Conservation (phyloP, 2,113 vertebrate species). For the Kobus ellipsiprymnus region DNA sequence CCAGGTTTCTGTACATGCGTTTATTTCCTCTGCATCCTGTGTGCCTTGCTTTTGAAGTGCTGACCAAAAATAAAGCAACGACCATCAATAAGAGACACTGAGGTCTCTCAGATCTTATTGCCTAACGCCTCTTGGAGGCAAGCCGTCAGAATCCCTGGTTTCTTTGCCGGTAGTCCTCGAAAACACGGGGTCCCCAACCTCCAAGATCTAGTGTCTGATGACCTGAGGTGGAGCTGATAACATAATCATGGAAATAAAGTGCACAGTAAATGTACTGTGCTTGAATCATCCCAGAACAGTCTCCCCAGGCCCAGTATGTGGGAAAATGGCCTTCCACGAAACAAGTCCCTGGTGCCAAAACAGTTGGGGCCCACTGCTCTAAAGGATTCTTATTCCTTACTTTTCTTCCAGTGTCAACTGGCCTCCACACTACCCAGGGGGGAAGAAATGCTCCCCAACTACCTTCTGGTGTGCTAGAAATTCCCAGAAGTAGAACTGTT, state of each 20-base stretch:
- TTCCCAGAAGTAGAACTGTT: background rate
- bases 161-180: background rate
- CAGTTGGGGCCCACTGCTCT: background rate
- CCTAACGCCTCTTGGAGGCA: background rate
- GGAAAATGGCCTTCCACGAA: background rate
- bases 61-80: background rate
- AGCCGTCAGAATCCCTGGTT: background rate
- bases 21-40: background rate
- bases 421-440: background rate
- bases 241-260: background rate
- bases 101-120: background rate
- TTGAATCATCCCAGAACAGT: background rate
- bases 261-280: background rate
- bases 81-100: background rate
- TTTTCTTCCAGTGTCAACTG: background rate
- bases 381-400: background rate
- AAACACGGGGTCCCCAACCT: background rate
- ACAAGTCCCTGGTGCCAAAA: background rate
- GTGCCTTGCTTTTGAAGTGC: background rate
- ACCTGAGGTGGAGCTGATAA: background rate
- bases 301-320: background rate
- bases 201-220: background rate
- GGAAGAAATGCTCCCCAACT: background rate
- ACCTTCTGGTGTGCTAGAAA: conserved; percentile 1
- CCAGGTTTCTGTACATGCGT: background rate